Conservation (phyloP, 2,113 vertebrate species). For the Scophthalmus maximus region DNA sequence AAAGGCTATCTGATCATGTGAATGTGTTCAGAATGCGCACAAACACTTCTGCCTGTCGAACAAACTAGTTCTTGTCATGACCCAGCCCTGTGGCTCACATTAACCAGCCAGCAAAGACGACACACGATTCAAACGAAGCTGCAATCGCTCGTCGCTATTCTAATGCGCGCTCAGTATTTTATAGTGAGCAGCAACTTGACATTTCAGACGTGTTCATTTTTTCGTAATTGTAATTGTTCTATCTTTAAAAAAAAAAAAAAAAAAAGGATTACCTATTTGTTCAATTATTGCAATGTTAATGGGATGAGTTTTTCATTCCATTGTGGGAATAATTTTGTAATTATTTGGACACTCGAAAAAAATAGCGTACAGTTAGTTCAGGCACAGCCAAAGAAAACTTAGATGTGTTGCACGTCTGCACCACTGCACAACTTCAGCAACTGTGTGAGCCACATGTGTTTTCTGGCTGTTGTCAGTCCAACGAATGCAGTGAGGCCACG, state of each 20-base stretch:
- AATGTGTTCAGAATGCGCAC: no score
- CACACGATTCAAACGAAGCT: background rate
- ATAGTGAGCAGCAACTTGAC: background rate
- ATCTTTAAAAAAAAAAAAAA: background rate
- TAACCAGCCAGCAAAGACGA: background rate
- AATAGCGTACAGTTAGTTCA: background rate
- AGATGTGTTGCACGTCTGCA: background rate
- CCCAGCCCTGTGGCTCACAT: background rate
- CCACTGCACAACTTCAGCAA: no score
- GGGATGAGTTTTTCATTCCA: background rate
- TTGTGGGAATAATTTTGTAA: background rate
- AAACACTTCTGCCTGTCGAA: no score
- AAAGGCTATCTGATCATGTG: no score
- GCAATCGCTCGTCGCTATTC: background rate
- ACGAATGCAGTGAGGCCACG: no score
- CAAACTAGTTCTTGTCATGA: background rate
- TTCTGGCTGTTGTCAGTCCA: no score
- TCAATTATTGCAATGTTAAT: background rate
- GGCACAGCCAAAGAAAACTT: background rate
- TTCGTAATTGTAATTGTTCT: background rate
- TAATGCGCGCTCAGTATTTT: background rate
- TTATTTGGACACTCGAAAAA: background rate
- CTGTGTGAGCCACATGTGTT: no score
- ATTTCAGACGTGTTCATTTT: background rate
- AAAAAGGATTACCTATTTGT: no score